A percentile compares a stretch with the other conserved stretches of the same genome.
Evolutionary conservation across 2,888 invertebrate genomes (phyloP).

Genomic region (Eristalinus aeneus): DNA sequence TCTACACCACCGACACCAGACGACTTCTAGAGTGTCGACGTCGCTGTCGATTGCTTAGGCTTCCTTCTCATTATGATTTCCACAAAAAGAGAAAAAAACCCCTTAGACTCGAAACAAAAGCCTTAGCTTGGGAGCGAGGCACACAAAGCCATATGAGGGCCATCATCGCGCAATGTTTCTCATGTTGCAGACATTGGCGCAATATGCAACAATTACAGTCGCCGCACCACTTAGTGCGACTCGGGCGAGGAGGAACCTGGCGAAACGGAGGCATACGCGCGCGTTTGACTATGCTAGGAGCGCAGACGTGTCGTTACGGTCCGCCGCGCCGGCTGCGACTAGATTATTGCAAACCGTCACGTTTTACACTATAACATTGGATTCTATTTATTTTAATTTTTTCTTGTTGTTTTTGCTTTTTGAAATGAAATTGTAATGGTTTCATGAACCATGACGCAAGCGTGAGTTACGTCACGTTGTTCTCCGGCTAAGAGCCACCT

Average conservation of each 20-base stretch:
- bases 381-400: slow-evolving; percentile 29
- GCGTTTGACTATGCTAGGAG: slow-evolving; percentile 47
- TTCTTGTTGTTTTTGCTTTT: slow-evolving; percentile 1
- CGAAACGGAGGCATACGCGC: slow-evolving; percentile 18
- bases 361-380: slow-evolving; percentile 61
- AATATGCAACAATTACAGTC: slow-evolving; percentile 53
- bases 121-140: slow-evolving; percentile 40
- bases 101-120: slow-evolving; percentile 3
- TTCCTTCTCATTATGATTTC: slow-evolving; percentile 58
- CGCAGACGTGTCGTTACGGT: slow-evolving; percentile 56
- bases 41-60: slow-evolving; percentile 43
- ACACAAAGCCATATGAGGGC: slow-evolving; percentile 62
- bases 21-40: slow-evolving; percentile 29
- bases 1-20: slow-evolving; percentile 4
- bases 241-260: background rate
- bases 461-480: slow-evolving; percentile 51
- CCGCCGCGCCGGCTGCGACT: slow-evolving; percentile 17
- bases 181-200: slow-evolving; percentile 65
- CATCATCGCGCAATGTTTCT: slow-evolving; percentile 59
- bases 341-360: slow-evolving; percentile 58
- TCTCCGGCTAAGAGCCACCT: background rate
- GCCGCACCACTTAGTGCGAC: background rate
- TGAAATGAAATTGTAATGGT: slow-evolving; percentile 40
- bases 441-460: slow-evolving; percentile 66
- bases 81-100: slow-evolving; percentile 34